Base-by-base conservation (phyloP, 1,140 invertebrate species). In the Papilio polytes region DNA sequence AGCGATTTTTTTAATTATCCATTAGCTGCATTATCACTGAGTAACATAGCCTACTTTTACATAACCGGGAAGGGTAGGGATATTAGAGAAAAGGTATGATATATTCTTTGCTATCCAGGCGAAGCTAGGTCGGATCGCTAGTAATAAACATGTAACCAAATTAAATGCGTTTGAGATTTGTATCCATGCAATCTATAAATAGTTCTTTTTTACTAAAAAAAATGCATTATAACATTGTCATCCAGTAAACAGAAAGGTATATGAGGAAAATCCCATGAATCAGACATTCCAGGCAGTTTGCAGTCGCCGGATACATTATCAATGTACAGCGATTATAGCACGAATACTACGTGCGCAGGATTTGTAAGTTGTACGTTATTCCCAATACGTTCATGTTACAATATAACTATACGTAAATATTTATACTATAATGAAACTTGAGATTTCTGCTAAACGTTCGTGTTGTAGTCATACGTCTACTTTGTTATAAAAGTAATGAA, bases 251-350 rank as follows among this genome's bases (percentile, higher is more conserved):
- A 46, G 44, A 51, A 6, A 76, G 74, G 41, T 76, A 2, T 22
- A 53, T 20, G 3, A 26, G 74, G 74, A 51, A 76, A 76, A 76
- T 76, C 74, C 74, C 18, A 76, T 76, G 74, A 76, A 76, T 76
- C 74, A 51, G 20, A 46, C 74, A 76, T 76, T 76, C 74, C 74
- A 15, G 41, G 12, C 44, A 20, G 41, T 46, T 51, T 51, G 74
- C 44, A 22, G 74, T 22, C n/a, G 20, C 74, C 44, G 74, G 74
- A 76, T 51, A 46, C 72, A 46, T 70, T 70, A 70, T 74, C 36
- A 46, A 74, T 74, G 72, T 74, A 74, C 70, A 18, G 70, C 15
- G 70, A 36, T 44, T 73, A 73, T 73, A 73, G 70, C 41, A 36
- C 70, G 31, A 73, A 73, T 20, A 44, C 7, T 46, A 74, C 44